phyloP scores from a whole-genome alignment of 2,113 vertebrate genomes.

The Seriola dumerili region DNA sequence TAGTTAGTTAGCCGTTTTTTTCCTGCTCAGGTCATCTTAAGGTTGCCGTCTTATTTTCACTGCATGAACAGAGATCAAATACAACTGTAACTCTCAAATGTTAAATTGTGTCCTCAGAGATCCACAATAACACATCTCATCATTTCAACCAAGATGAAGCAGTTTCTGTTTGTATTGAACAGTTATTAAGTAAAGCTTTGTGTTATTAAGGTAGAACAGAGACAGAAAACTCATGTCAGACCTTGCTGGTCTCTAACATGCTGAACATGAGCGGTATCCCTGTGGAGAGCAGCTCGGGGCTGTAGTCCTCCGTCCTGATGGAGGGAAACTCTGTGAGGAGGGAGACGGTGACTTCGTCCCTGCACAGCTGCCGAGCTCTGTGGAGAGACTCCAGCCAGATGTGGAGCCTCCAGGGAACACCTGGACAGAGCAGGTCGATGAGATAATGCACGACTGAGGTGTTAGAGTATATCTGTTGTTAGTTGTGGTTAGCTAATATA shows the following conservation, averaged over 20 bases:
- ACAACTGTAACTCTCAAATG: no score
- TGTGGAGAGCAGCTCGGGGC: constrained; percentile 87
- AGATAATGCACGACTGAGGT: not conserved
- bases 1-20: no score
- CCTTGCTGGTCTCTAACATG: constrained; percentile 91
- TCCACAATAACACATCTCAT: no score
- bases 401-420: constrained; percentile 95
- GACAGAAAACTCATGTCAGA: constrained; percentile 36
- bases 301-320: constrained; percentile 91
- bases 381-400: constrained; percentile 92
- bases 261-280: constrained; percentile 92
- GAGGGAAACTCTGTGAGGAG: constrained; percentile 91
- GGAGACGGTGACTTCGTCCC: constrained; percentile 86
- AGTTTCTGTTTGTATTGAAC: no score
- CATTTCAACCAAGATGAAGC: no score
- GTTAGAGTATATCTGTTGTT: no score
- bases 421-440: constrained; percentile 70
- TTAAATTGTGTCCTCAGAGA: no score
- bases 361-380: constrained; percentile 88
- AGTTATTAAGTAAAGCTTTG: no score
- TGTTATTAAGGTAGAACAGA: not conserved
- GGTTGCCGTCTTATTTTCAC: no score
- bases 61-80: no score
- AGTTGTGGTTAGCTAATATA: no score
- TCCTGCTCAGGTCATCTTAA: no score